Conservation (phyloP, 2,797 vertebrate species). For the Echiichthys vipera region DNA sequence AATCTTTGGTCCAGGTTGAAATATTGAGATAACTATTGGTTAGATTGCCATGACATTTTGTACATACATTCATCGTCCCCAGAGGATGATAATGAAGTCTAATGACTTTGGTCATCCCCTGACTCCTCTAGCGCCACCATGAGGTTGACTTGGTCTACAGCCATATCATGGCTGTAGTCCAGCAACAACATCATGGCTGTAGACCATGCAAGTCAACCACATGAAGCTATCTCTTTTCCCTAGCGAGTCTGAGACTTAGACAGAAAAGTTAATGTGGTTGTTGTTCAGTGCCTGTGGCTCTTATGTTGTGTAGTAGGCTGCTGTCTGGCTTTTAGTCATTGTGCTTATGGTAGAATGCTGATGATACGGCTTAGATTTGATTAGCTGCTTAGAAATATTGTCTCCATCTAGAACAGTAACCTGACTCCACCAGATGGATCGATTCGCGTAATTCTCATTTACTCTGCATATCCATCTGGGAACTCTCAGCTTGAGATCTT, state of each 20-base stretch:
- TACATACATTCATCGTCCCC: neutral
- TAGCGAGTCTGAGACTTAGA: neutral
- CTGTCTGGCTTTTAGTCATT: neutral
- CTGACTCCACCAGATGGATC: no score
- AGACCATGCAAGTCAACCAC: no score
- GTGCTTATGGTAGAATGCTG: neutral
- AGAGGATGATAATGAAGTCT: neutral
- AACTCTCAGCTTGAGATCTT: no score
- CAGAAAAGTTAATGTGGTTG: neutral
- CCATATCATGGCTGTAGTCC: no score
- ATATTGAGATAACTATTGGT: neutral
- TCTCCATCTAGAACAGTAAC: no score
- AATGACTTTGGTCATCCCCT: neutral
- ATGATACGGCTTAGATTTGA: neutral
- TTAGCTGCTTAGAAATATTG: neutral
- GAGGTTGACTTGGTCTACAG: neutral
- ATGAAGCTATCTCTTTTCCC: neutral
- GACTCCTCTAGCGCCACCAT: neutral
- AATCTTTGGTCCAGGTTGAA: slow-evolving; percentile 8
- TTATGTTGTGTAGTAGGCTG: neutral
- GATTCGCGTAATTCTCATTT: no score
- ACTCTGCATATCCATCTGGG: no score
- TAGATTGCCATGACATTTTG: neutral
- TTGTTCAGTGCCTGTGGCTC: neutral
- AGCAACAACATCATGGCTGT: no score